These are phyloP conservation scores for Danaus chrysippus DNA, from an alignment of 2,888 invertebrate species.

Conservation along the genomic window DNA sequence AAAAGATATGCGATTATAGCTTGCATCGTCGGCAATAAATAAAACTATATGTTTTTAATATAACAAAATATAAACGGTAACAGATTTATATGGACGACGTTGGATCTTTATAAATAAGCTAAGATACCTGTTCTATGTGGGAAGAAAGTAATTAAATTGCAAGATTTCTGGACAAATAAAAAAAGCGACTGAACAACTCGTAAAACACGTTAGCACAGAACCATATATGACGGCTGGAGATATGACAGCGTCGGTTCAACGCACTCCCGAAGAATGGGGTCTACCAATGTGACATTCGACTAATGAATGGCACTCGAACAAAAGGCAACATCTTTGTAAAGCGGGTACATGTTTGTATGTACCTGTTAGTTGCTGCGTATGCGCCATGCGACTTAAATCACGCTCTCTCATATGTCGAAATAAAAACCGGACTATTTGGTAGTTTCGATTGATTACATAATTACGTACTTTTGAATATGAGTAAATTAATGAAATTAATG, in stretches of 20 bases:
- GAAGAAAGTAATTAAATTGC: slow-evolving; percentile 29
- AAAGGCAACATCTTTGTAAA: slow-evolving; percentile 56
- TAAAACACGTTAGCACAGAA: slow-evolving; percentile 63
- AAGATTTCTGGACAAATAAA: slow-evolving; percentile 36
- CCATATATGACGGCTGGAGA: slow-evolving; percentile 48
- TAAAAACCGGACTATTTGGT: background rate
- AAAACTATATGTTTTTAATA: background rate
- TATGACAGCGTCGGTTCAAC: slow-evolving; percentile 65
- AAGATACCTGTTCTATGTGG: slow-evolving; percentile 1
- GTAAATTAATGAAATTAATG: no score
- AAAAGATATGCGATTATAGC: slow-evolving; percentile 3
- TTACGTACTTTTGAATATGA: no score
- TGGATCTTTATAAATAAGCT: background rate
- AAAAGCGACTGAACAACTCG: slow-evolving; percentile 50
- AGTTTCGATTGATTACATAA: no score
- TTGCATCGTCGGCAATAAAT: background rate
- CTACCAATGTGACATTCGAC: slow-evolving; percentile 63
- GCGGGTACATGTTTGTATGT: slow-evolving; percentile 45
- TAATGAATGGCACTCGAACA: slow-evolving; percentile 74
- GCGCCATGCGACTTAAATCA: background rate
- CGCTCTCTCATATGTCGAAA: background rate
- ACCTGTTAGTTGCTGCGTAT: slow-evolving; percentile 32
- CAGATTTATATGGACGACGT: slow-evolving; percentile 33
- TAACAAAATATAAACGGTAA: background rate
- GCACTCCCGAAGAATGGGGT: slow-evolving; percentile 67